phyloP scores from a whole-genome alignment of 2,113 vertebrate species.

The Penelope pileata region DNA sequence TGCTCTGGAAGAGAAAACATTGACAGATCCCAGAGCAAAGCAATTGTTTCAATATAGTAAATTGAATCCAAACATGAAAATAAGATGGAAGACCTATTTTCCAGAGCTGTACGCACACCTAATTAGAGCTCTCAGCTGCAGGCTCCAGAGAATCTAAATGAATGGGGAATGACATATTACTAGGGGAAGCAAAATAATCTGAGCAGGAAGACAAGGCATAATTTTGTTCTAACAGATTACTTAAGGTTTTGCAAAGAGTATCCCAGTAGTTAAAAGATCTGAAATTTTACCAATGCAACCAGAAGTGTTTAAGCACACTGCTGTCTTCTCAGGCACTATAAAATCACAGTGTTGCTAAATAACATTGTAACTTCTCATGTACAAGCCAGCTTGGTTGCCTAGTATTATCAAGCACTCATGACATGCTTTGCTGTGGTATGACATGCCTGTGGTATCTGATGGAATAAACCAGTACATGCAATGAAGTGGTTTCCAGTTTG shows the following conservation, averaged over 20 bases:
- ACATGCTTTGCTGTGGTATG: neutral
- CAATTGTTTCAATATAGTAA: conserved; percentile 18
- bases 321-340: neutral
- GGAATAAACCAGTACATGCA: neutral
- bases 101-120: conserved; percentile 21
- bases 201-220: neutral
- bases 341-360: neutral
- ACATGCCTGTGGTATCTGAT: neutral
- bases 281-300: neutral
- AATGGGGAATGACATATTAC: neutral
- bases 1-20: conserved; percentile 22
- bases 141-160: neutral
- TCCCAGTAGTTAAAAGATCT: neutral
- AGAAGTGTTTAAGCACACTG: neutral
- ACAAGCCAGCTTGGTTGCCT: neutral
- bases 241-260: neutral
- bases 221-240: neutral
- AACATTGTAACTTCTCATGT: neutral
- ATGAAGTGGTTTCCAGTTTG: neutral
- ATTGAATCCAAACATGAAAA: conserved; percentile 49
- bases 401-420: neutral
- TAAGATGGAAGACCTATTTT: conserved; percentile 35
- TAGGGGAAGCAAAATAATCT: conserved; percentile 21
- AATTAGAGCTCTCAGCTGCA: conserved; percentile 11
- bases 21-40: neutral